Evolutionary conservation across 2,113 vertebrate genomes (phyloP).

Genomic region (Phrynosoma blainvillii): DNA sequence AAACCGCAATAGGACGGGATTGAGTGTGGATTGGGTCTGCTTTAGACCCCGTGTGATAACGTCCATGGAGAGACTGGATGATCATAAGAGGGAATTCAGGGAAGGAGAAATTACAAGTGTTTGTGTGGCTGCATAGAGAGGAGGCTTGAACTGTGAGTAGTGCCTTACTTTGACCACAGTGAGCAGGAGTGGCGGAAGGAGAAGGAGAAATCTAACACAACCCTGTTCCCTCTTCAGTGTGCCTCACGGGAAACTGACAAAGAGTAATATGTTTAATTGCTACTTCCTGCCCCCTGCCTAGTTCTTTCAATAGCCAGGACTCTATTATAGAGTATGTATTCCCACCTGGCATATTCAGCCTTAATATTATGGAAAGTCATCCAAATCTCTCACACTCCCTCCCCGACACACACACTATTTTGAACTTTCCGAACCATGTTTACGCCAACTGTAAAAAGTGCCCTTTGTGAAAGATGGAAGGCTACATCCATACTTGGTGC

Average conservation of each 20-base stretch:
- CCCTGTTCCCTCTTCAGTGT: constrained; percentile 51
- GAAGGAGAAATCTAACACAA: constrained; percentile 37
- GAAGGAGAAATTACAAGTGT: constrained; percentile 53
- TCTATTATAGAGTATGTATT: constrained; percentile 52
- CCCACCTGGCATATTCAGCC: constrained; percentile 46
- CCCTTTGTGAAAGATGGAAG: constrained; percentile 34
- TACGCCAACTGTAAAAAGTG: constrained; percentile 35
- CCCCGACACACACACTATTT: constrained; percentile 44
- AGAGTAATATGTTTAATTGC: constrained; percentile 63
- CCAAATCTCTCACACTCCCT: constrained; percentile 22
- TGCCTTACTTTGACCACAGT: constrained; percentile 24
- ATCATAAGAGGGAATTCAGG: constrained; percentile 51
- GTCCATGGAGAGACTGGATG: background rate
- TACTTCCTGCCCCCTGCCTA: constrained; percentile 65
- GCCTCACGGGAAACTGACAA: constrained; percentile 64
- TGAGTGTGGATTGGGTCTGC: too few relatives aligned
- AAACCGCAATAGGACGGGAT: too few relatives aligned
- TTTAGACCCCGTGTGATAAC: too few relatives aligned
- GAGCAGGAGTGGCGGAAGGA: constrained; percentile 26
- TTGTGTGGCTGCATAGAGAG: constrained; percentile 34
- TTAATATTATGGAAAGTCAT: constrained; percentile 63
- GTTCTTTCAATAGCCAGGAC: constrained; percentile 51
- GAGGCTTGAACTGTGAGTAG: constrained; percentile 24
- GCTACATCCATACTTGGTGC: constrained; percentile 18
- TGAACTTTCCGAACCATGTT: constrained; percentile 21